Evolutionary conservation across 1,140 invertebrate genomes (phyloP).

Genomic region (Platyura marginata): DNA sequence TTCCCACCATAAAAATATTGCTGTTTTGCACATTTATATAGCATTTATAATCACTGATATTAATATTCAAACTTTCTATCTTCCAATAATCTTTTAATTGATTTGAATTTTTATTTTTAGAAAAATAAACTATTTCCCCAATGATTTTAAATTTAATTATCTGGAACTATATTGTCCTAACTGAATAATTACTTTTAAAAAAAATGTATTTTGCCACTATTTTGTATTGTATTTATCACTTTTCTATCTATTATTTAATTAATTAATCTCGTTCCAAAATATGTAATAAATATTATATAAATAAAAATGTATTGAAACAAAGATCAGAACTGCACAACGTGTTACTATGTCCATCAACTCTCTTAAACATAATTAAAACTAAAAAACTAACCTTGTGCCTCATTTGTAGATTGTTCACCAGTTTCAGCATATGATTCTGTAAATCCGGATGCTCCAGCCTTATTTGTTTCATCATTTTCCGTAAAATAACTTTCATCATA

Average conservation of each 20-base stretch:
- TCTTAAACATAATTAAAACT: neutral
- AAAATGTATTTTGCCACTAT: too few species aligned
- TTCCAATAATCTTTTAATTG: too few species aligned
- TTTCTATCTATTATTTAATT: neutral
- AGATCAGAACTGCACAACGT: neutral
- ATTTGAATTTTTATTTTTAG: too few species aligned
- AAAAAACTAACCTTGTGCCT: constrained; percentile 24
- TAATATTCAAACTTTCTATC: too few species aligned
- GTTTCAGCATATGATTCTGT: constrained; percentile 2
- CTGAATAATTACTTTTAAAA: neutral
- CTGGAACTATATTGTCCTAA: too few species aligned
- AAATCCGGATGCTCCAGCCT: constrained; percentile 8
- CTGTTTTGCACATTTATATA: too few species aligned
- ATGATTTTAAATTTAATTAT: too few species aligned
- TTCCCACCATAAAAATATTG: too few species aligned
- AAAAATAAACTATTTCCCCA: too few species aligned
- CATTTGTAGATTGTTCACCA: constrained; percentile 19
- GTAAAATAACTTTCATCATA: constrained; percentile 25
- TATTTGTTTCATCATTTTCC: constrained; percentile 17
- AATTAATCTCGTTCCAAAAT: neutral
- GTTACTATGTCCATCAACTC: neutral
- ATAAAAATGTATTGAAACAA: neutral
- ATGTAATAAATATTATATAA: neutral
- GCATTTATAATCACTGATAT: too few species aligned
- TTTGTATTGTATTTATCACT: too few species aligned